These are phyloP conservation scores for Drosophila fungiperda DNA, from an alignment of 2,888 invertebrate genomes.

Conservation along the genomic window DNA sequence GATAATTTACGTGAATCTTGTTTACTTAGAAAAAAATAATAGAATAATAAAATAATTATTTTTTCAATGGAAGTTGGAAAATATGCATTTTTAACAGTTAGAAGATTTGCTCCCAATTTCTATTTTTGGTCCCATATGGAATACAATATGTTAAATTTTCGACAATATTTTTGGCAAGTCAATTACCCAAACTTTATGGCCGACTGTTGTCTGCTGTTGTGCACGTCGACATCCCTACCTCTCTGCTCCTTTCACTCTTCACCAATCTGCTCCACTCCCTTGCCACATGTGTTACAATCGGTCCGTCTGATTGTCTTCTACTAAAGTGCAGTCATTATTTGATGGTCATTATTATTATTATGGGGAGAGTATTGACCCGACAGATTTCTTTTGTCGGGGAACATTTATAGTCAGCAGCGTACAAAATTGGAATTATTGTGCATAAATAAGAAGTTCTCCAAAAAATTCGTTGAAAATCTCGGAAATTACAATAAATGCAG, in stretches of 20 bases:
- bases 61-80: not conserved
- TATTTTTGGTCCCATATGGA: not conserved
- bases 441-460: slow-evolving; percentile 63
- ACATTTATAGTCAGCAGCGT: slow-evolving; percentile 44
- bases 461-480: slow-evolving; percentile 54
- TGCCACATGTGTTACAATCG: not conserved
- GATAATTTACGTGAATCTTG: not conserved
- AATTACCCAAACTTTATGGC: slow-evolving; percentile 34
- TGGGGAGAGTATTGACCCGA: slow-evolving; percentile 60
- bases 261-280: not conserved
- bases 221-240: not conserved
- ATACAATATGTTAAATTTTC: not conserved
- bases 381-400: slow-evolving; percentile 59
- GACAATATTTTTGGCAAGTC: slow-evolving; percentile 36
- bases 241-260: not conserved
- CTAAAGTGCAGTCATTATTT: slow-evolving; percentile 46
- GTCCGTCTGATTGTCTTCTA: slow-evolving; percentile 13
- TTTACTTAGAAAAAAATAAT: not conserved
- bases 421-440: slow-evolving; percentile 53
- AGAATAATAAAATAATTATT: not conserved
- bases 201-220: slow-evolving; percentile 19
- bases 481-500: slow-evolving; percentile 54
- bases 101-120: not conserved
- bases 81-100: not conserved
- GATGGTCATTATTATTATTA: slow-evolving; percentile 38